phyloP scores from a whole-genome alignment of 1,140 invertebrate species.

The Danaus melanippus region DNA sequence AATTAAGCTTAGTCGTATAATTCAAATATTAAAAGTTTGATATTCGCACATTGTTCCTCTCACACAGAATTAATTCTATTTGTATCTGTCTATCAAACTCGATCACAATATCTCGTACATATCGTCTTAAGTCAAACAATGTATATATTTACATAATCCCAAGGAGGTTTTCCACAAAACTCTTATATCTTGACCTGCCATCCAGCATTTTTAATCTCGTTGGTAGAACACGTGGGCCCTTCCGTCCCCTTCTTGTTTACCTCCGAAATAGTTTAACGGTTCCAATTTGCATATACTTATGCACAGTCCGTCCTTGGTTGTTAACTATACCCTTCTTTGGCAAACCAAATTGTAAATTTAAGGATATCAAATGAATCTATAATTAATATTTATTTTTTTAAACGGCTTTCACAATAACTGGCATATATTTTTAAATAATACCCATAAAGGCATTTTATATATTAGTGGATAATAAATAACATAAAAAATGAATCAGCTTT shows the following conservation, averaged over 20 bases:
- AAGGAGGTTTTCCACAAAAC: conserved; percentile 62
- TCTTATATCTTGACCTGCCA: conserved; percentile 55
- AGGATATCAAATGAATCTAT: conserved; percentile 4
- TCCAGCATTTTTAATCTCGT: conserved; percentile 69
- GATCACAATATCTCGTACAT: conserved; percentile 12
- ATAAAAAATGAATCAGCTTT: neutral
- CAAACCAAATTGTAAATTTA: conserved; percentile 34
- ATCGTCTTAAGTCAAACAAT: conserved; percentile 58
- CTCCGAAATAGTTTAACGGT: conserved; percentile 69
- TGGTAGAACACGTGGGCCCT: conserved; percentile 49
- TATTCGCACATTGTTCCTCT: too few relatives aligned
- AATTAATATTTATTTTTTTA: too few relatives aligned
- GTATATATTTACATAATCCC: conserved; percentile 64
- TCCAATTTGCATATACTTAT: conserved; percentile 70
- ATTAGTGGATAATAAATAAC: too few relatives aligned
- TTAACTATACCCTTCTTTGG: conserved; percentile 57
- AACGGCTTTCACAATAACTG: too few relatives aligned
- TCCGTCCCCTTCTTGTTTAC: conserved; percentile 55
- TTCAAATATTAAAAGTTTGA: neutral
- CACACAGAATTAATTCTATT: conserved; percentile 8
- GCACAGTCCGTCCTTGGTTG: conserved; percentile 59
- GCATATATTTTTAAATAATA: too few relatives aligned
- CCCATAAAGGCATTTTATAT: too few relatives aligned
- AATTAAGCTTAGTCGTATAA: neutral
- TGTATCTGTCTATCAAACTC: conserved; percentile 8